Base-by-base conservation (phyloP, 2,113 vertebrate genomes). In the Rhineura floridana region DNA sequence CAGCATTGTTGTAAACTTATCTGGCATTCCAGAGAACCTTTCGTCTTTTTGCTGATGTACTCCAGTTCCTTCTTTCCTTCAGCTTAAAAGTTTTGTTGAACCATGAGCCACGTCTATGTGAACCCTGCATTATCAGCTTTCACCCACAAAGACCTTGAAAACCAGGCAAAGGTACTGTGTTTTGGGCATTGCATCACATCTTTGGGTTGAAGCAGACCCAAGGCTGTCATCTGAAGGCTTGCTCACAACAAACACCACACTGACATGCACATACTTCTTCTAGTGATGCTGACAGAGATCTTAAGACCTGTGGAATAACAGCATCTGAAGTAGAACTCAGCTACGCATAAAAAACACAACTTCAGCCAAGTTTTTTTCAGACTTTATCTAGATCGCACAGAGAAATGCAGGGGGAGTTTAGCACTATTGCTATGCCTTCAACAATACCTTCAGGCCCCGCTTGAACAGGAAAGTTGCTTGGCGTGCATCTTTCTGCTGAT, bases 381-480 rank as follows among this genome's bases (percentile, higher is more conserved):
- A 36, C 36, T 48, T 48, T 15, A 25, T 30, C 33, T 28, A 36
- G 73, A 67, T 78, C 44, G 4, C 19, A 6, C 0, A 86, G 44
- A 79, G n/a, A 69, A 69, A 50, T 30, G 52, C 30, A 65, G 52
- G 19, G 4, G 5, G 2, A 4, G 1, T 21, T 33, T 28, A 52
- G 36, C 28, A 46, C 2, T 52, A 63, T 36, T 23, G 39, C 39
- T n/a, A 6, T 25, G 19, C 19, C 1, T 65, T 6, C 19, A 23
- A 67, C 86, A 86, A 59, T 95, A 99, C 99, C 98, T 99, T 98
- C 72, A 99, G 95, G 86, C 99, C 99, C 92, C 98, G 98, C 95
- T 96, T 97, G 91, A 98, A 98, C 62, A 99, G 97, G 96, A 99
- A 99, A 2, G 98, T 99, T 93, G 98, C 98, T 93, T 99, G 98